Percentiles rank a stretch among this genome's conserved stretches.
Evolutionary conservation across 2,888 invertebrate genomes (phyloP).

Genomic region (Mythimna lalbum): DNA sequence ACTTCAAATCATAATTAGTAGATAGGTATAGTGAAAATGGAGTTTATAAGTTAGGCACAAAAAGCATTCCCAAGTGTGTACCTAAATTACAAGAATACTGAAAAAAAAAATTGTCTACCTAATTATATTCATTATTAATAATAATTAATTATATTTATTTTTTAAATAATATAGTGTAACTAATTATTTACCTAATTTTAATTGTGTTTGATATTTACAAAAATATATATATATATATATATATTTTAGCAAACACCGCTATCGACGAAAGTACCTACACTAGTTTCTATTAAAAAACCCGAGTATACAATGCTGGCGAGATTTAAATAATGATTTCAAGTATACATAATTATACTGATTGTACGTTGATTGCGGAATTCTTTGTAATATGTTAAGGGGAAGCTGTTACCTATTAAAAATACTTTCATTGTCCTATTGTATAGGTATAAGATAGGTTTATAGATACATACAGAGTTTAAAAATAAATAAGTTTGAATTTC

Average conservation of each 20-base stretch:
- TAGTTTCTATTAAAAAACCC: conserved; percentile 46
- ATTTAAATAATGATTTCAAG: conserved; percentile 65
- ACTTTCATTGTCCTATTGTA: conserved; percentile 31
- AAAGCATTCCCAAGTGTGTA: not conserved
- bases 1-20: not conserved
- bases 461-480: not conserved
- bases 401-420: conserved; percentile 37
- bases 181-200: too few species aligned
- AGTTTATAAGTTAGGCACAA: not conserved
- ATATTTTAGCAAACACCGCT: conserved; percentile 15
- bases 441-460: not conserved
- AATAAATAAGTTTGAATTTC: conserved; percentile 4
- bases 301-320: conserved; percentile 51
- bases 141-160: too few species aligned
- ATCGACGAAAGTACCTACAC: conserved; percentile 41
- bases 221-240: not conserved
- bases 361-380: conserved; percentile 61
- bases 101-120: not conserved
- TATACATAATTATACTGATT: conserved; percentile 61
- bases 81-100: not conserved
- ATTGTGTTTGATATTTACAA: not conserved
- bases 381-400: conserved; percentile 54
- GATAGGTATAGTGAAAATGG: not conserved
- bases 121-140: too few species aligned
- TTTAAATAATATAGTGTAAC: too few species aligned